phyloP scores from a whole-genome alignment of 2,888 invertebrate genomes.

The Rotaria macrura region DNA sequence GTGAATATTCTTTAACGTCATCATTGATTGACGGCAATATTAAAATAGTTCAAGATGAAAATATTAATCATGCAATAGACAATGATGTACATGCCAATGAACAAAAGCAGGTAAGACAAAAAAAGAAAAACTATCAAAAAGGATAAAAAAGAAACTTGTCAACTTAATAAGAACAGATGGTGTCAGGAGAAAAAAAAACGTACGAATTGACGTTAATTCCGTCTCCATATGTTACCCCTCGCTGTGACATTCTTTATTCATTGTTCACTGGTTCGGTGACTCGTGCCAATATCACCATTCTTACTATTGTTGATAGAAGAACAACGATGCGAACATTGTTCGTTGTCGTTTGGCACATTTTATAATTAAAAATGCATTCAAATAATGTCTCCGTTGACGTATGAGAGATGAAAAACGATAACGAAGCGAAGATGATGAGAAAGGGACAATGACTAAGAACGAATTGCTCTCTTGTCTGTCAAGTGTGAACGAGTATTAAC shows the following conservation, averaged over 20 bases:
- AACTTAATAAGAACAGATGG: not conserved
- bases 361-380: slow-evolving; percentile 1
- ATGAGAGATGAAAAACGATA: not conserved
- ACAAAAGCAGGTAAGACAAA: not conserved
- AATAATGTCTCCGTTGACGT: not conserved
- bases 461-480: not conserved
- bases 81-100: not conserved
- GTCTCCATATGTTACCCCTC: slow-evolving; percentile 12
- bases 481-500: not conserved
- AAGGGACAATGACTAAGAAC: not conserved
- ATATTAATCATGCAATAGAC: not conserved
- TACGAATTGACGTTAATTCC: not conserved
- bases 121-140: not conserved
- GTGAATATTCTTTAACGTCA: slow-evolving; percentile 20
- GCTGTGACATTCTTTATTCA: slow-evolving; percentile 3
- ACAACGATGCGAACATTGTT: not conserved
- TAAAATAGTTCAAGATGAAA: not conserved
- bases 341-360: slow-evolving; percentile 7
- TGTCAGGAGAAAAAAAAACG: not conserved
- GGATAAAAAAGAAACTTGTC: too few species aligned
- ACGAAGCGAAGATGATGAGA: slow-evolving; percentile 12
- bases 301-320: not conserved
- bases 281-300: not conserved
- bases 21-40: slow-evolving; percentile 3
- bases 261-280: not conserved